These are phyloP conservation scores for Saccostrea echinata DNA, from an alignment of 1,140 invertebrate species.

Conservation along the genomic window DNA sequence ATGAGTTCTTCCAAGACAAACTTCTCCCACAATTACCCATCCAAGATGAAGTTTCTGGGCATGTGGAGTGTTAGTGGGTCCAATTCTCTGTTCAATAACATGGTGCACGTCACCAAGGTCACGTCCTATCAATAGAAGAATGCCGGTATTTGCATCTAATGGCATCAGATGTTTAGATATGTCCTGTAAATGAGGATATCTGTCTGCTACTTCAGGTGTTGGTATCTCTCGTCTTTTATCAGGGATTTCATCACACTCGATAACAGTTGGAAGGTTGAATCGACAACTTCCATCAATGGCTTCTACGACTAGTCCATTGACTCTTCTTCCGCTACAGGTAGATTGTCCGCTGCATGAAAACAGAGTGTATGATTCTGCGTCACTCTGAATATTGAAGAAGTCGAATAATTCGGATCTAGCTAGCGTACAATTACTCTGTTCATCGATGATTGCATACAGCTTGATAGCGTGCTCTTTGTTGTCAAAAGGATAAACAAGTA, in stretches of 20 bases:
- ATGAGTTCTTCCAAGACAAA: too few relatives aligned
- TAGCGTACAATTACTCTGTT: neutral
- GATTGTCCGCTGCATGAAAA: too few relatives aligned
- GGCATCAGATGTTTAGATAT: neutral
- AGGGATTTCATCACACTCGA: conserved; percentile 38
- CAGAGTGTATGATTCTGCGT: neutral
- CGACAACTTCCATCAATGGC: neutral
- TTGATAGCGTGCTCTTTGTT: neutral
- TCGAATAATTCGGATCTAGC: neutral
- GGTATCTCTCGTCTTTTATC: conserved; percentile 33
- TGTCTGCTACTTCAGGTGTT: too few relatives aligned
- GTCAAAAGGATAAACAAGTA: neutral
- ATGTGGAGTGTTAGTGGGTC: conserved; percentile 46
- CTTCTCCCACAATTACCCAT: conserved; percentile 37
- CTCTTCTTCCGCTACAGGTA: neutral
- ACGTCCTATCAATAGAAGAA: conserved; percentile 43
- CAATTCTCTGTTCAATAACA: conserved; percentile 47
- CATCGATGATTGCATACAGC: neutral
- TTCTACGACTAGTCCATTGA: neutral
- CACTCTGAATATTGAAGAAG: conserved; percentile 47
- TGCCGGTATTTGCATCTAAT: neutral
- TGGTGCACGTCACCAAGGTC: too few relatives aligned
- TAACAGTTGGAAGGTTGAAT: neutral
- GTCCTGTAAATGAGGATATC: too few relatives aligned
- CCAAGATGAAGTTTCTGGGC: conserved; percentile 46